phyloP scores from a whole-genome alignment of 2,888 invertebrate species.

The Coleophora flavipennella region DNA sequence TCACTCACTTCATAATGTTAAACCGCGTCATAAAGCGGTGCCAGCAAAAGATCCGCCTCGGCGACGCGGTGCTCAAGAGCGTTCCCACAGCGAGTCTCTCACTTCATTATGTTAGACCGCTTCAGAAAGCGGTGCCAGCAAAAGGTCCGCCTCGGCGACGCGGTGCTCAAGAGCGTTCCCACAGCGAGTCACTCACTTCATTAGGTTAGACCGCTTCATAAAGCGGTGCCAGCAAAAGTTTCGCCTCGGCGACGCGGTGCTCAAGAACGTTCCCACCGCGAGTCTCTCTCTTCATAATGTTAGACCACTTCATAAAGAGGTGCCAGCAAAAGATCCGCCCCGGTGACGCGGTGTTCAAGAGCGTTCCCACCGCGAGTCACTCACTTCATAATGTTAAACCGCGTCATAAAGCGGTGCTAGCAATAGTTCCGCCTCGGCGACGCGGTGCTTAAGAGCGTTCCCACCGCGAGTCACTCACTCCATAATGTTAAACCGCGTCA shows the following conservation, averaged over 20 bases:
- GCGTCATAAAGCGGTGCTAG: conserved; percentile 84
- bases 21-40: too few relatives aligned
- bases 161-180: too few relatives aligned
- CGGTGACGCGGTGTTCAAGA: conserved; percentile 80
- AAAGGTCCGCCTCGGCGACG: too few relatives aligned
- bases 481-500: too few relatives aligned
- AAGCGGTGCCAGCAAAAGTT: conserved; percentile 80
- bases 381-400: conserved; percentile 91
- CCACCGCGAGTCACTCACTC: conserved; percentile 79
- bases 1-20: too few relatives aligned
- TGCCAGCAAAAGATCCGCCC: conserved; percentile 81
- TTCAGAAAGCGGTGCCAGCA: too few relatives aligned
- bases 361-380: conserved; percentile 90
- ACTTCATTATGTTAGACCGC: too few relatives aligned
- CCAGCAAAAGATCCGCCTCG: too few relatives aligned
- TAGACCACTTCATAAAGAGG: conserved; percentile 88
- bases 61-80: too few relatives aligned
- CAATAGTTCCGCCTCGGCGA: conserved; percentile 81
- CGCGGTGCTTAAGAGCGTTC: conserved; percentile 82
- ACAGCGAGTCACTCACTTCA: conserved; percentile 89
- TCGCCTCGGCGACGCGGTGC: conserved; percentile 80
- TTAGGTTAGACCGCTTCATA: conserved; percentile 88
- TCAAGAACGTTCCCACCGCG: conserved; percentile 84
- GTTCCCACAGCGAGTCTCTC: too few relatives aligned
- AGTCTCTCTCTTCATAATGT: conserved; percentile 85